A percentile compares a stretch with the other conserved stretches of the same genome.
Conservation (phyloP, 2,888 invertebrate genomes). For the Trimorus sp. region DNA sequence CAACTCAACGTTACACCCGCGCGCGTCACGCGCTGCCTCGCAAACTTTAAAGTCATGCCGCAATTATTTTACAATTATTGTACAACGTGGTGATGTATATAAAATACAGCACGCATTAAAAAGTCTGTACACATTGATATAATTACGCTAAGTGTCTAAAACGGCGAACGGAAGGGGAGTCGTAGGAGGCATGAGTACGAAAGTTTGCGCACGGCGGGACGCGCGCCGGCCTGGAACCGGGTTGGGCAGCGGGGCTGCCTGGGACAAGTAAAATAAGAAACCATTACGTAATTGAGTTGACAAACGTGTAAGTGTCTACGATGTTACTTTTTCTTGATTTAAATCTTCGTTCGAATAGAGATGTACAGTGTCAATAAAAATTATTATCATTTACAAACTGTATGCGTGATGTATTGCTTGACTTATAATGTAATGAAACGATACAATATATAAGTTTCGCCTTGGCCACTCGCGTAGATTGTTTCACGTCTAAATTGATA, state of each 20-base stretch:
- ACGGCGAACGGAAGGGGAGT: neutral
- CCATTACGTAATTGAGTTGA: slow-evolving; percentile 33
- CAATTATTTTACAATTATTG: slow-evolving; percentile 44
- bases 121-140: slow-evolving; percentile 42
- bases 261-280: slow-evolving; percentile 27
- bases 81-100: slow-evolving; percentile 40
- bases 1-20: too few relatives aligned
- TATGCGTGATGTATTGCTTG: slow-evolving; percentile 28
- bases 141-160: slow-evolving; percentile 25
- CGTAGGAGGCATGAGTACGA: slow-evolving; percentile 2
- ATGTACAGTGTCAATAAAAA: slow-evolving; percentile 39
- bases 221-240: too few relatives aligned
- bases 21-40: slow-evolving; percentile 7
- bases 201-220: slow-evolving; percentile 25
- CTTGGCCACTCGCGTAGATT: slow-evolving; percentile 43
- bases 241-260: too few relatives aligned
- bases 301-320: slow-evolving; percentile 29
- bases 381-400: slow-evolving; percentile 26
- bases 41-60: slow-evolving; percentile 19
- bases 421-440: slow-evolving; percentile 27
- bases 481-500: slow-evolving; percentile 31
- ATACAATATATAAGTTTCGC: slow-evolving; percentile 36
- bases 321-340: slow-evolving; percentile 48
- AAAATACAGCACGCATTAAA: slow-evolving; percentile 40
- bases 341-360: slow-evolving; percentile 16